Evolutionary conservation across 2,888 invertebrate genomes (phyloP), one percentile per base, ranked within the genome.

Genomic region (Poecilus cupreus): DNA sequence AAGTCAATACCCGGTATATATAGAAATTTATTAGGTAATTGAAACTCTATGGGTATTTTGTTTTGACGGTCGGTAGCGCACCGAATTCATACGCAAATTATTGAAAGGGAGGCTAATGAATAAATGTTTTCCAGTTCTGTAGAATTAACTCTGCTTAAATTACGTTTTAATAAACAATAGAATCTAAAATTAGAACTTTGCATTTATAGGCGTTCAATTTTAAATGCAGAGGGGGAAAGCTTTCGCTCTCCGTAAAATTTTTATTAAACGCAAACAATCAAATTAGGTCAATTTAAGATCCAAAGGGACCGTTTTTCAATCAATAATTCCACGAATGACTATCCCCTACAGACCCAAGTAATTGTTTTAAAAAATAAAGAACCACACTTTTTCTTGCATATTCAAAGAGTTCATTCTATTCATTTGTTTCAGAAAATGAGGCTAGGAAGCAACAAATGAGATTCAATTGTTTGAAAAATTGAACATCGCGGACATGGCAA

Each of bases 201-300:
- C 60, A 22, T n/a, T 60, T 60, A 60, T 13, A 60, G 37, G 11
- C 64, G 18, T 68, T 68, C 64, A 68, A 68, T 68, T 37, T 37
- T 68, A 16, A 68, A 51, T 16, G 18, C 51, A 13, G 11, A 68
- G 64, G 64, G 37, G 37, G n/a, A n/a, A n/a, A 32, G 8, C 32
- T 60, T 32, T 6, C n/a, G 37, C 18, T 32, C 64, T 68, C 13
- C 32, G 64, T 68, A 68, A 68, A 68, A 37, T 68, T 68, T 68
- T 37, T 68, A 68, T 68, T 68, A 68, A 68, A 68, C 37, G 39
- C 64, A 68, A 68, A 68, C 64, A 68, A 68, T 68, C 64, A 68
- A 68, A 68, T 68, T 68, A 68, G 64, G 64, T 68, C 64, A 68
- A 68, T 68, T 68, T 32, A 37, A 68, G 64, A 37, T 68, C 64